Base-by-base conservation (phyloP, 2,113 vertebrate genomes). In the Cricetomys ansorgei region DNA sequence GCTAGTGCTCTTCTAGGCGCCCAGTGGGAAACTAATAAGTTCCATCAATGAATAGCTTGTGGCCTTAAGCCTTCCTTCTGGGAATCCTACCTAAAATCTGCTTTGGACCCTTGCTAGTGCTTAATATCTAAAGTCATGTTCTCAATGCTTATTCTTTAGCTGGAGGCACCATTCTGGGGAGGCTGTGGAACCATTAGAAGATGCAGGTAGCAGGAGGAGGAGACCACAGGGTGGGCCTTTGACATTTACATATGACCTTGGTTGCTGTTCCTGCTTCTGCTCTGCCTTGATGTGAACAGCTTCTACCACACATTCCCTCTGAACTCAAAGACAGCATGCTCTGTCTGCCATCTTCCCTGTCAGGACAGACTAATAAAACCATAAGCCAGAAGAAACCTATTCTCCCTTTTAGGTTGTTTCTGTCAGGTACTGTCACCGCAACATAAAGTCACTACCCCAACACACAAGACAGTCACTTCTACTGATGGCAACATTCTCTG, bases 1-100 rank as follows among this genome's bases (percentile, higher is more conserved):
- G 87, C 50, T 19, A 1, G 84, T 0, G 0, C 3, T 2, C 17
- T 40, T 64, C 53, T 1, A 19, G 57, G 55, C 0, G 1, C 12
- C 5, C 1, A n/a, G 89, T 31, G 27, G 21, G 48, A 15, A 27
- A 25, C 1, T 1, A 2, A 0, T 5, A 17, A 5, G 10, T 2
- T 5, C 1, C 29, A 13, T 1, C 40, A 3, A 0, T 0, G 65
- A 48, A 2, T 0, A 25, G 86, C 29, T 31, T 1, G 17, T 0
- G 50, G 86, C 17, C 2, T 1, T 0, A 0, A 27, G 45, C 29
- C 43, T 59, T 21, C 3, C 13, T 19, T 76, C 55, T n/a, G 19
- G 11, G 84, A 89, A 34, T 37, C 73, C 40, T 0, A 5, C 10
- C 43, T 43, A 50, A 57, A 64, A 48, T 37, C 5, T 15, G 72